phyloP scores from a whole-genome alignment of 2,113 vertebrate genomes.

The Serilophus lunatus region DNA sequence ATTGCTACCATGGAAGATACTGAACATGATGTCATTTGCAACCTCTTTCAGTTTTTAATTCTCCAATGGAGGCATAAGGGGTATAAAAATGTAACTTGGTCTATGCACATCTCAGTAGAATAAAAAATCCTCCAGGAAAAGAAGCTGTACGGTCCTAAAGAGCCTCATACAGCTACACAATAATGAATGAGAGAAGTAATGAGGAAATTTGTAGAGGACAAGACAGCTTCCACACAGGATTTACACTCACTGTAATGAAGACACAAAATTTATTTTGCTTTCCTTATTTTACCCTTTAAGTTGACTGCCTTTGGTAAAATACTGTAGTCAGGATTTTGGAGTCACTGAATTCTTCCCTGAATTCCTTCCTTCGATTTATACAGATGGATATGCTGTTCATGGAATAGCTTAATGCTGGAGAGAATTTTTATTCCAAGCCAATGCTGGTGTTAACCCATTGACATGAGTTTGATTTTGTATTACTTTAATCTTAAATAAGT shows the following conservation, averaged over 20 bases:
- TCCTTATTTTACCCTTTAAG: not conserved
- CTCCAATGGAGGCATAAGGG: not conserved
- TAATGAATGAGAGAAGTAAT: not conserved
- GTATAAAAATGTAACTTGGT: not conserved
- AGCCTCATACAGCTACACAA: not conserved
- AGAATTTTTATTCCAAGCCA: not conserved
- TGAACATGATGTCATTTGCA: fast-evolving
- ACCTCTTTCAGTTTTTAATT: not conserved
- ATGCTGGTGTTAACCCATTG: not conserved
- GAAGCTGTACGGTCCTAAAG: not conserved
- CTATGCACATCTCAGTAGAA: not conserved
- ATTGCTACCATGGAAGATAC: not conserved
- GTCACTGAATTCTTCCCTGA: not conserved
- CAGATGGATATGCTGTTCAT: not conserved
- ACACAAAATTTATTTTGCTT: not conserved
- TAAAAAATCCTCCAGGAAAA: not conserved
- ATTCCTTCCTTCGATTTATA: not conserved
- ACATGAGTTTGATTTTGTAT: not conserved
- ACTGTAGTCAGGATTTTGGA: not conserved
- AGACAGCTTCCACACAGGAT: not conserved
- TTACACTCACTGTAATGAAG: not conserved
- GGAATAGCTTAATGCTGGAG: not conserved
- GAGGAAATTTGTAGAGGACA: not conserved
- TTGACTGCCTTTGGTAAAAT: not conserved
- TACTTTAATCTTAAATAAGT: not conserved